These are phyloP conservation scores for Tethya wilhelma DNA, from an alignment of 37 sponge, comb jelly and placozoan genomes.

Conservation along the genomic window DNA sequence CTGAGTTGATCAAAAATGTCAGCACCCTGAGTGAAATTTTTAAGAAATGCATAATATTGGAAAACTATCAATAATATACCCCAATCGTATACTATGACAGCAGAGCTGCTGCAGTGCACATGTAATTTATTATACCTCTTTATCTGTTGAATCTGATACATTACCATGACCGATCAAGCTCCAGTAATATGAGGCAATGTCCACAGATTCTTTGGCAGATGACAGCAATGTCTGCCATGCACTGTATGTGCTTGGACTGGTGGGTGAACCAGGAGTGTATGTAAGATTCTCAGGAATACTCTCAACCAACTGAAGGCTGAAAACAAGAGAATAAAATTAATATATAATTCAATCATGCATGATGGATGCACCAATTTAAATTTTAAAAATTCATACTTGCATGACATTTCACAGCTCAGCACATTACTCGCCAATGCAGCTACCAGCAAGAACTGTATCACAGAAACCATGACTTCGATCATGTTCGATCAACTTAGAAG, in stretches of 20 bases:
- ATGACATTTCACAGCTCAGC: too few species aligned
- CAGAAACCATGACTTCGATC: too few species aligned
- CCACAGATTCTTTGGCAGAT: slow-evolving; percentile 54
- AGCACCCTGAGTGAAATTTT: slow-evolving; percentile 44
- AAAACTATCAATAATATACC: not conserved
- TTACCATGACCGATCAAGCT: slow-evolving; percentile 65
- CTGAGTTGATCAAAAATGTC: slow-evolving; percentile 39
- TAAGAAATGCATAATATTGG: not conserved
- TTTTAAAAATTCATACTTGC: too few species aligned
- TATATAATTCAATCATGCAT: too few species aligned
- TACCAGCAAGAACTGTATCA: too few species aligned
- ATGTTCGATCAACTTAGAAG: too few species aligned
- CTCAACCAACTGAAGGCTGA: slow-evolving; percentile 61
- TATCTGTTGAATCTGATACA: slow-evolving; percentile 56
- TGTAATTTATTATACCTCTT: slow-evolving; percentile 37
- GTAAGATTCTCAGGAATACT: slow-evolving; percentile 66
- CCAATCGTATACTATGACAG: too few species aligned
- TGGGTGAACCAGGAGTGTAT: slow-evolving; percentile 50
- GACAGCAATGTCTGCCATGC: slow-evolving; percentile 74
- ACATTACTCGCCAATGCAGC: too few species aligned
- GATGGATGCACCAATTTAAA: too few species aligned
- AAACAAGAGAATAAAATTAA: too few species aligned
- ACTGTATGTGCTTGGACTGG: slow-evolving; percentile 69
- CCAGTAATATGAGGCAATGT: slow-evolving; percentile 95
- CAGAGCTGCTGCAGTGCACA: not conserved